phyloP scores from a whole-genome alignment of 2,888 invertebrate species.

The Parnassius apollo region DNA sequence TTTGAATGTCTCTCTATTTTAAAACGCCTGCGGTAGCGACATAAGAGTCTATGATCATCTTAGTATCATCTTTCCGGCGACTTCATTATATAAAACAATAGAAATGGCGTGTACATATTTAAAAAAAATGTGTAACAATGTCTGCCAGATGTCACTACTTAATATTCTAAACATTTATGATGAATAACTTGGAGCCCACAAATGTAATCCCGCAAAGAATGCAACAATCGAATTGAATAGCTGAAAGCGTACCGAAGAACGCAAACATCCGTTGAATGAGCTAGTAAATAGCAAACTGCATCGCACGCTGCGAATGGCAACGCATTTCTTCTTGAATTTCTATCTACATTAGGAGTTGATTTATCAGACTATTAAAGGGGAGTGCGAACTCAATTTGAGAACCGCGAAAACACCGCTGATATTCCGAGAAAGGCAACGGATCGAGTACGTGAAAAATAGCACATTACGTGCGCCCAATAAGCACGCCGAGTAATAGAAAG shows the following conservation, averaged over 20 bases:
- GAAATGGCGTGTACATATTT: too few relatives aligned
- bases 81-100: too few relatives aligned
- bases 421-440: conserved; percentile 8
- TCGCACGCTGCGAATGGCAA: conserved; percentile 1
- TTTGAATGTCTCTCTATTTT: too few relatives aligned
- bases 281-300: conserved; percentile 17
- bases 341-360: not conserved
- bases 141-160: not conserved
- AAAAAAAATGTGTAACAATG: too few relatives aligned
- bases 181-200: not conserved
- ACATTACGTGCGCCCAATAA: conserved; percentile 50
- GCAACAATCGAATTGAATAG: conserved; percentile 18
- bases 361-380: conserved; percentile 28
- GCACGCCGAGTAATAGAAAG: conserved; percentile 51
- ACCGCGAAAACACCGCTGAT: conserved; percentile 10
- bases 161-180: conserved; percentile 1
- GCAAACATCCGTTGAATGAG: conserved; percentile 29
- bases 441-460: conserved; percentile 49
- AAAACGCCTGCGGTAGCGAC: too few relatives aligned
- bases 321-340: conserved; percentile 8
- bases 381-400: conserved; percentile 33
- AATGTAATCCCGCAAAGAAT: conserved; percentile 19
- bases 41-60: too few relatives aligned
- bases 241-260: conserved; percentile 11
- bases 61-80: too few relatives aligned